Percentiles rank a stretch among this genome's conserved stretches.
Evolutionary conservation across 2,113 vertebrate genomes (phyloP).

Genomic region (Hylia prasina): DNA sequence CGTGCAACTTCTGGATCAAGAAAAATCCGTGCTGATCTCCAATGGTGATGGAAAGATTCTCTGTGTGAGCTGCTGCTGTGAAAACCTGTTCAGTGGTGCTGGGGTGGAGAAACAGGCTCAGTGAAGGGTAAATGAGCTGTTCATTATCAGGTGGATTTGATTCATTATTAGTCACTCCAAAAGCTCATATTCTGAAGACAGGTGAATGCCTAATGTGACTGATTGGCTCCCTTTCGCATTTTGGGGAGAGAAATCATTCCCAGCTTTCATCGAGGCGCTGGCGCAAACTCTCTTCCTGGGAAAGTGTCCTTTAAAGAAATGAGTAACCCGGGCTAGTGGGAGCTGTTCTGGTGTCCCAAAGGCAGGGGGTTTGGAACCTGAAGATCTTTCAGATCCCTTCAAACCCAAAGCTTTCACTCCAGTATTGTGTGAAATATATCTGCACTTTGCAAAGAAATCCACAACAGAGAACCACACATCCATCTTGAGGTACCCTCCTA

Average conservation of each 20-base stretch:
- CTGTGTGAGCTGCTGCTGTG: not conserved
- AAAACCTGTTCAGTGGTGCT: not conserved
- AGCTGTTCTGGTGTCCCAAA: not conserved
- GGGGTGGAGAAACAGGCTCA: not conserved
- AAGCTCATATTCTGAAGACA: not conserved
- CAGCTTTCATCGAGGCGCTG: not conserved
- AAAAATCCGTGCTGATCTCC: not conserved
- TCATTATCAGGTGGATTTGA: not conserved
- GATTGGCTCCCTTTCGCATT: not conserved
- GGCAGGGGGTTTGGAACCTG: not conserved
- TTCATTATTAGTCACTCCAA: not conserved
- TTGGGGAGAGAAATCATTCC: not conserved
- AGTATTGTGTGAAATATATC: not conserved
- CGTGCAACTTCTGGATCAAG: slow-evolving; percentile 24
- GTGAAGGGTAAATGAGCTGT: not conserved
- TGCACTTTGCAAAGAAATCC: not conserved
- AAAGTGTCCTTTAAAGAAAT: not conserved
- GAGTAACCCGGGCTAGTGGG: not conserved
- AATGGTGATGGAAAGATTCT: slow-evolving; percentile 7
- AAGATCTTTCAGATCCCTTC: not conserved
- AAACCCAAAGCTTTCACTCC: rapidly evolving
- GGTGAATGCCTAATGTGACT: not conserved
- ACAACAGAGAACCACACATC: not conserved
- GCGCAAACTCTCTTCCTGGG: not conserved
- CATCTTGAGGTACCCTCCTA: not conserved